phyloP scores from a whole-genome alignment of 2,797 vertebrate genomes.

The Thamnophis elegans region DNA sequence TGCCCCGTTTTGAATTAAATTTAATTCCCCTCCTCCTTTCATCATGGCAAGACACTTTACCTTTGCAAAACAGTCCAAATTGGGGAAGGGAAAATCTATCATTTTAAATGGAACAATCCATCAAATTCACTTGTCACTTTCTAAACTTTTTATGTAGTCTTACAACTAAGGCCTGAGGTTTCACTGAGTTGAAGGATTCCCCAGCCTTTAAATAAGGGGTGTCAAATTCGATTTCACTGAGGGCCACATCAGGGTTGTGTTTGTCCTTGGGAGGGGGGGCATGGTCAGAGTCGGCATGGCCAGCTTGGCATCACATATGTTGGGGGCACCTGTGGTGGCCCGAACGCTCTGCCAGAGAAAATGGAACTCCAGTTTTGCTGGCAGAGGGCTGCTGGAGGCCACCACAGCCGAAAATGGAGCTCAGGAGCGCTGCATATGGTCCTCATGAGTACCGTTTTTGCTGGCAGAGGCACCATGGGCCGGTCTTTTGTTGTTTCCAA shows the following conservation, averaged over 20 bases:
- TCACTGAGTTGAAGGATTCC: not conserved
- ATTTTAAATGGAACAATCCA: not conserved
- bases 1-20: not conserved
- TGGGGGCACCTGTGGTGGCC: no score
- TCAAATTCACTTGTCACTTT: not conserved
- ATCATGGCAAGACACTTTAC: not conserved
- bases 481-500: no score
- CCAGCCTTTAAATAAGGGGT: not conserved
- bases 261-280: no score
- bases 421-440: fast-evolving
- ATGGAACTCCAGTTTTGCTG: no score
- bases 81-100: not conserved
- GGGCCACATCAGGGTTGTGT: no score
- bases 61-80: not conserved
- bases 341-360: no score
- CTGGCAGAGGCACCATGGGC: no score
- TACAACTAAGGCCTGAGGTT: not conserved
- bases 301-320: no score
- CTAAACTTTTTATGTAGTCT: not conserved
- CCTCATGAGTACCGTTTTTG: fast-evolving
- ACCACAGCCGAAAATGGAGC: no score
- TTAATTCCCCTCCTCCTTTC: not conserved
- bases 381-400: no score
- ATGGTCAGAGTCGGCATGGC: no score
- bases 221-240: no score